Base-by-base conservation (phyloP, 2,888 invertebrate species). In the Pseudolycoriella hygida region DNA sequence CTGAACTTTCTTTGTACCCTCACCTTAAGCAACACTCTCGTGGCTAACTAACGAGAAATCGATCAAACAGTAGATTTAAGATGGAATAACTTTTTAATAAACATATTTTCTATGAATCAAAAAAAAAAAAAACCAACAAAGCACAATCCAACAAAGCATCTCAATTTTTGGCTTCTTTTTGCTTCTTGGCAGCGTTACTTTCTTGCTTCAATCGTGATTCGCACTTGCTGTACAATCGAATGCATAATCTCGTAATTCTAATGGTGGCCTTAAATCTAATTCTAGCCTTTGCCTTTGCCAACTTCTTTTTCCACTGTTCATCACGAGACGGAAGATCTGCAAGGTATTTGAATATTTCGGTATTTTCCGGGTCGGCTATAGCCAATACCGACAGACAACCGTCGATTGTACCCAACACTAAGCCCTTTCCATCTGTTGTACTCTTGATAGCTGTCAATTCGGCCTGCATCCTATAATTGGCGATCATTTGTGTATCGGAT, bases 311-410 rank as follows among this genome's bases (percentile, higher is more conserved):
- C 79, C 79, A 80, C n/a, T 59, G 60, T 48, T 64, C 77, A 58
- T 81, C 79, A 51, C 84, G 69, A 1, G 82, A 82, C 1, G 83
- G 83, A 57, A 84, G 68, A 47, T 69, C 67, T 42, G 68, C 67
- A 17, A 84, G 61, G 59, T 76, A 80, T 38, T 75, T 70, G 50
- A 68, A 65, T 68, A 77, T 76, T 55, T 74, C 75, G 18, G 71
- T 66, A 54, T 80, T 80, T 10, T 68, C 66, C 1, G 78, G 73
- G 65, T 87, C 87, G 1, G 76, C 79, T 49, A 82, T 76, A 12
- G 87, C 83, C 46, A 94, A 68, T n/a, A 90, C 82, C 0, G 90
- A 88, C 46, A 94, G 76, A 58, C 92, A 92, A 4, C 94, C 94
- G 58, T 96, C 94, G 1, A 92, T 84, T 0, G 90, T 92, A 0